Base-by-base conservation (phyloP, 1,140 invertebrate species). In the Papilio polyxenes region DNA sequence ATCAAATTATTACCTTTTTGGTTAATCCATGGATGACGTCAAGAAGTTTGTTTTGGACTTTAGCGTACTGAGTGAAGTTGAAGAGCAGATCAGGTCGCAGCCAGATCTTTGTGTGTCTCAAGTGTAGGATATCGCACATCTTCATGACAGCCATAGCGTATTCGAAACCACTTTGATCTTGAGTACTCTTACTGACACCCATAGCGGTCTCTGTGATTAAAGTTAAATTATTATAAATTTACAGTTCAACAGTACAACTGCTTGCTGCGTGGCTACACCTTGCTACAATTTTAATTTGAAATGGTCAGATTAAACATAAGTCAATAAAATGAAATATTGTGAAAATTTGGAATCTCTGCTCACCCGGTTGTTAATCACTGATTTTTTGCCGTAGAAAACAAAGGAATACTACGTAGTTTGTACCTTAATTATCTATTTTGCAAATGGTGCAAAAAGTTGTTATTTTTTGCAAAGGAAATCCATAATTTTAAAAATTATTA, bases 121-220 rank as follows among this genome's bases (percentile, higher is more conserved):
- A 92, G 87, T 98, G 97, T 0, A 98, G 95, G 81, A 98, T 97
- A 83, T 97, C 97, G 85, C 97, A 97, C 96, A 98, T 97, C 86
- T 97, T 97, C 97, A 98, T 98, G 0, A 98, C 97, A 82, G 97
- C 97, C 96, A 97, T 96, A 0, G 97, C 97, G 84, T 97, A 98
- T 90, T 97, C 97, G 85, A 96, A 97, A 23, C 97, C 97, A 82
- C 96, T 97, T 85, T 96, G 96, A 81, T 96, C 96, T 91, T 97
- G 96, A 4, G 97, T 97, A 49, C 95, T 95, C 86, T 97, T 97
- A 83, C 96, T 97, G 0, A 97, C 97, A 82, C 97, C 97, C 97
- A 97, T 97, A 1, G 97, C 97, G 17, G 97, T 97, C 95, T 97
- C 97, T 96, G 91, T 23, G 92, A 94, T 83, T 80, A 84, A 75